phyloP scores from a whole-genome alignment of 2,888 invertebrate species.

The Melieria omissa region DNA sequence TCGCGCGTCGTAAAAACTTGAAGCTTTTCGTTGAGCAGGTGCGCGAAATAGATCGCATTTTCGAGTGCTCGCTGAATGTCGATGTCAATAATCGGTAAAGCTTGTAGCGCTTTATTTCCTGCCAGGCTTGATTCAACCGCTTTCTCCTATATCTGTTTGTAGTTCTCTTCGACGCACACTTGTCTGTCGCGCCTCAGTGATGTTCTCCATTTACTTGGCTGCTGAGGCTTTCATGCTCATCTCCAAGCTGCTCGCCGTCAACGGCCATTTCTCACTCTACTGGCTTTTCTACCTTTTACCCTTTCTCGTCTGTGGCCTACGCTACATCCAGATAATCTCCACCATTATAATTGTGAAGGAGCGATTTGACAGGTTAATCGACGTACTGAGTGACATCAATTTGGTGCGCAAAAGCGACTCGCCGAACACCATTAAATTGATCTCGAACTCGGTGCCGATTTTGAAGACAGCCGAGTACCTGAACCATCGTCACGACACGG shows the following conservation, averaged over 20 bases:
- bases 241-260: conserved; percentile 42
- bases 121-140: neutral
- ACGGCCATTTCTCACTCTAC: conserved; percentile 46
- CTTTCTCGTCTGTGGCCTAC: conserved; percentile 53
- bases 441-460: neutral
- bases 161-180: conserved; percentile 42
- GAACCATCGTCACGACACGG: conserved; percentile 31
- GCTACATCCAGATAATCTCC: conserved; percentile 62
- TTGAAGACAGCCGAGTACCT: conserved; percentile 14
- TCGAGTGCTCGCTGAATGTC: conserved; percentile 54
- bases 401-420: conserved; percentile 21
- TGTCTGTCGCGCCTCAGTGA: conserved; percentile 42
- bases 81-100: conserved; percentile 50
- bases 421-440: conserved; percentile 7
- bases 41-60: conserved; percentile 57
- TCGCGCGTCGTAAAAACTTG: conserved; percentile 50
- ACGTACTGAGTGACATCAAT: conserved; percentile 49
- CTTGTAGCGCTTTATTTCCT: neutral
- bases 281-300: conserved; percentile 59
- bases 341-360: conserved; percentile 52
- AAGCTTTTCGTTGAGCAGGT: conserved; percentile 49
- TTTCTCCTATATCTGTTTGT: neutral
- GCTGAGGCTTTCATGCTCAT: conserved; percentile 52
- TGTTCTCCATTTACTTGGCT: conserved; percentile 50
- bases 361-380: conserved; percentile 55